These are phyloP conservation scores for Corydoras sp. DNA, from an alignment of 2,113 vertebrate genomes.

Conservation along the genomic window DNA sequence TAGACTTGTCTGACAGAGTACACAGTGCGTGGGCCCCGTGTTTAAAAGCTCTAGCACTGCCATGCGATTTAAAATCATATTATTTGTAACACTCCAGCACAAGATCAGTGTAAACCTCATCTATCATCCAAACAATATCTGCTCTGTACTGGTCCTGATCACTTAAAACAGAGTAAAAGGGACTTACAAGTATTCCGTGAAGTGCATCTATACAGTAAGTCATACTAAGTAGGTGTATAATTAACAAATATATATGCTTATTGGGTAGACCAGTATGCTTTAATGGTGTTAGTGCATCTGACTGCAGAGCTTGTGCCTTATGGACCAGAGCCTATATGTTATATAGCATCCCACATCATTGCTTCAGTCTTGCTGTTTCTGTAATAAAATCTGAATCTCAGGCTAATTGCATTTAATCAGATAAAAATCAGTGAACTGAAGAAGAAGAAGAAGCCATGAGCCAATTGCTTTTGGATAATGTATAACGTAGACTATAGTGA, in stretches of 20 bases:
- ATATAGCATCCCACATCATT: conserved; percentile 31
- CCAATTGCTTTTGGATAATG: conserved; percentile 16
- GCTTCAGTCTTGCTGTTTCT: conserved; percentile 31
- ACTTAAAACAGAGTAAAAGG: too few relatives aligned
- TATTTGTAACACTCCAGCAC: too few relatives aligned
- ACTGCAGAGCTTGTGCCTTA: conserved; percentile 38
- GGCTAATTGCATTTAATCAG: conserved; percentile 45
- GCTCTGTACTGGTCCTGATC: too few relatives aligned
- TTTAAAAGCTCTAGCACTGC: too few relatives aligned
- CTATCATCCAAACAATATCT: too few relatives aligned
- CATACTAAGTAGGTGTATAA: too few relatives aligned
- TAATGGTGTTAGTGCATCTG: conserved; percentile 29
- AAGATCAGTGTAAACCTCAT: too few relatives aligned
- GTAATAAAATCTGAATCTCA: conserved; percentile 32
- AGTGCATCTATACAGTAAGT: too few relatives aligned
- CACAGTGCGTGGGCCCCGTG: too few relatives aligned
- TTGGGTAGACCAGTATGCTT: conserved; percentile 18
- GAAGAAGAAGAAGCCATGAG: conserved; percentile 10
- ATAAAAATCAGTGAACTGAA: conserved; percentile 18
- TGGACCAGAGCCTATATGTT: conserved; percentile 23
- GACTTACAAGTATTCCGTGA: too few relatives aligned
- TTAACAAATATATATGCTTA: not conserved
- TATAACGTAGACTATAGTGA: conserved; percentile 1
- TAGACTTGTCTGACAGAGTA: too few relatives aligned
- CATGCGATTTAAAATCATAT: too few relatives aligned